Conservation (phyloP, 2,113 vertebrate genomes). For the Cyanistes caeruleus region DNA sequence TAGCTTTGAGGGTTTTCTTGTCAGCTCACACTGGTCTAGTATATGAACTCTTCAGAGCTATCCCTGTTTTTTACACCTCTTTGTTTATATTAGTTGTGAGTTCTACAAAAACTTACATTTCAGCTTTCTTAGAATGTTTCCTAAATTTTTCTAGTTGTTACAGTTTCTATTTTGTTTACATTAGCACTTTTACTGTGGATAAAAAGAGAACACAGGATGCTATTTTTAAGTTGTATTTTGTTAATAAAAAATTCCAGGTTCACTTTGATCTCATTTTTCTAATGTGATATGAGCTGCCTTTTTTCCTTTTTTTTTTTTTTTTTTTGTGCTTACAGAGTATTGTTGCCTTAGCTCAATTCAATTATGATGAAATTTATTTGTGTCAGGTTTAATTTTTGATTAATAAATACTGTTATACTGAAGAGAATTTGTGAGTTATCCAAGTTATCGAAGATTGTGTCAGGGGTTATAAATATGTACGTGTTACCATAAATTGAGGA, state of each 20-base stretch:
- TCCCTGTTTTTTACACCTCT: background rate
- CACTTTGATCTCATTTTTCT: slow-evolving; percentile 65
- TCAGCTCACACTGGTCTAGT: background rate
- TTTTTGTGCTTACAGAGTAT: background rate
- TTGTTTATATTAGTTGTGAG: background rate
- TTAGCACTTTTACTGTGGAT: slow-evolving; percentile 47
- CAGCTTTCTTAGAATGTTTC: slow-evolving; percentile 18
- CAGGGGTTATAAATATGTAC: background rate
- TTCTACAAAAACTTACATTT: slow-evolving; percentile 22
- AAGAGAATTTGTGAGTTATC: background rate
- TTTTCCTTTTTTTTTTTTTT: background rate
- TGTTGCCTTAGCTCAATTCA: background rate
- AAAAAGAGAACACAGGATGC: slow-evolving; percentile 38
- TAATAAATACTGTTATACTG: background rate
- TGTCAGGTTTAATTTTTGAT: slow-evolving; percentile 3
- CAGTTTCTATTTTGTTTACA: slow-evolving; percentile 53
- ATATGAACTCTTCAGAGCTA: background rate
- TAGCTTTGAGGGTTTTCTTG: background rate
- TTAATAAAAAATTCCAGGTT: slow-evolving; percentile 45
- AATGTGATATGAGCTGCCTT: background rate
- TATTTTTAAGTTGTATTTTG: slow-evolving; percentile 57
- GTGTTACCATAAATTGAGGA: background rate
- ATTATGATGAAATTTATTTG: slow-evolving; percentile 33
- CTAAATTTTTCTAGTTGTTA: slow-evolving; percentile 12
- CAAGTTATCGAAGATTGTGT: slow-evolving; percentile 1